Evolutionary conservation across 1,140 invertebrate species (phyloP).

Genomic region (Chironomus tepperi): DNA sequence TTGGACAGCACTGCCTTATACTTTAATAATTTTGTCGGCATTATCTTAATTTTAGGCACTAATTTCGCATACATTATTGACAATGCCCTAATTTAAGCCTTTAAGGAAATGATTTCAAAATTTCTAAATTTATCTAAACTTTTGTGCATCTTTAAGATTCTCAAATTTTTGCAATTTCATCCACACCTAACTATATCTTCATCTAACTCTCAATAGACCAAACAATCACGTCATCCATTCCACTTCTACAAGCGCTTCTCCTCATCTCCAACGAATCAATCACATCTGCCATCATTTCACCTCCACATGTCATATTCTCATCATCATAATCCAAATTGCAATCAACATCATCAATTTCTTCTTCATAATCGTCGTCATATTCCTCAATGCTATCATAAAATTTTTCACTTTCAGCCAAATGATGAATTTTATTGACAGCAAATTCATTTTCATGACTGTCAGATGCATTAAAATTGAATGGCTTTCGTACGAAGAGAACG

Average conservation of each 20-base stretch:
- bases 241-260: neutral
- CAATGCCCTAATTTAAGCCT: no score
- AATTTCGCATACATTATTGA: no score
- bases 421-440: constrained; percentile 33
- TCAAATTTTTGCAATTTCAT: no score
- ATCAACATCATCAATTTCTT: constrained; percentile 48
- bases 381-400: constrained; percentile 51
- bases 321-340: constrained; percentile 28
- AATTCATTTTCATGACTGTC: neutral
- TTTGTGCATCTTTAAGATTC: no score
- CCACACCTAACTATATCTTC: no score
- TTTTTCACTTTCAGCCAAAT: constrained; percentile 34
- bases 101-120: no score
- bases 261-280: neutral
- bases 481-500: constrained; percentile 29
- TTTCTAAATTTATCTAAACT: no score
- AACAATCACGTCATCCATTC: neutral
- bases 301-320: neutral
- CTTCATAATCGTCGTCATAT: constrained; percentile 40
- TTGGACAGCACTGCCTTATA: no score
- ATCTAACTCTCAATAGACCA: constrained; percentile 2
- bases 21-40: no score
- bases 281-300: neutral
- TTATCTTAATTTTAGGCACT: no score
- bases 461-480: neutral